Evolutionary conservation across 2,888 invertebrate genomes (phyloP).

Genomic region (Conops quadrifasciatus): DNA sequence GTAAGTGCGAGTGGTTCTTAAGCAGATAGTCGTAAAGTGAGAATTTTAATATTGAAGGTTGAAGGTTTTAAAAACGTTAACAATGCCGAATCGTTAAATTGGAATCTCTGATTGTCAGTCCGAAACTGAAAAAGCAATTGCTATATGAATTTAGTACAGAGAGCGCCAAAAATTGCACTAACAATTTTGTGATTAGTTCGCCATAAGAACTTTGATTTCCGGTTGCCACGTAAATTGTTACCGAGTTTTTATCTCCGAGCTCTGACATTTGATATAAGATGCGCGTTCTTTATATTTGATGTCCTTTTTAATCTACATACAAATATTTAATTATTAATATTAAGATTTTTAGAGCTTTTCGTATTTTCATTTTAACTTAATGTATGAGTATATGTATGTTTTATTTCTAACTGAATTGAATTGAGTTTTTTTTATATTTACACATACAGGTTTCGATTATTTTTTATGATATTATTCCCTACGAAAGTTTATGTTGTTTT

Average conservation of each 20-base stretch:
- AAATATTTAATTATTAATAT: no score
- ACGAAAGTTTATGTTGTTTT: background rate
- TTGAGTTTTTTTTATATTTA: constrained; percentile 23
- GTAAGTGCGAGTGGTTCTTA: no score
- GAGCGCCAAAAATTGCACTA: background rate
- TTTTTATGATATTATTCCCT: background rate
- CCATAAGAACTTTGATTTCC: background rate
- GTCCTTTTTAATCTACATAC: background rate
- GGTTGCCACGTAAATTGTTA: background rate
- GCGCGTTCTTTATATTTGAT: background rate
- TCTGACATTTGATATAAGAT: background rate
- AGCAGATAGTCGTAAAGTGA: no score
- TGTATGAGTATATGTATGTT: no score
- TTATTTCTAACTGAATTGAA: background rate
- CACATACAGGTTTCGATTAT: constrained; percentile 30
- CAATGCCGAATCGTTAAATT: no score
- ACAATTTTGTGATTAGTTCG: no score
- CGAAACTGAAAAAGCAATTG: no score
- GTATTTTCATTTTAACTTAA: no score
- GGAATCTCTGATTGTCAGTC: no score
- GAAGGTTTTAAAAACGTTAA: no score
- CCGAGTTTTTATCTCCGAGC: background rate
- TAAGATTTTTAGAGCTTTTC: no score
- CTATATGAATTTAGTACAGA: background rate
- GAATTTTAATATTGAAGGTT: no score